A percentile compares a stretch with the other conserved stretches of the same genome.
phyloP scores from a whole-genome alignment of 1,140 invertebrate species.

The Carposina sasakii region DNA sequence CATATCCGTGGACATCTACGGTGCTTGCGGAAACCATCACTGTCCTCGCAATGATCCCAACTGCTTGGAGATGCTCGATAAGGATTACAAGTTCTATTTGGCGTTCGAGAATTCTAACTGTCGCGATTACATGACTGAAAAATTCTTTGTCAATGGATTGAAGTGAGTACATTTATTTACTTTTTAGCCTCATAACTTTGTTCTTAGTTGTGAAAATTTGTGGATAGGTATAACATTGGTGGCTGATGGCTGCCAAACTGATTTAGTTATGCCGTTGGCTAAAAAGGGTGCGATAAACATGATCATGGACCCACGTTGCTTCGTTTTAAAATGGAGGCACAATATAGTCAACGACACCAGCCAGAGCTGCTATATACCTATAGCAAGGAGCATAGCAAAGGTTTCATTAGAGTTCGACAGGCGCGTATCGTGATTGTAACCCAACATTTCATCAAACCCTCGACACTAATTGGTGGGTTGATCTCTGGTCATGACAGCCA shows the following conservation, averaged over 20 bases:
- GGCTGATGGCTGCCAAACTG: neutral
- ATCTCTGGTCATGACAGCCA: neutral
- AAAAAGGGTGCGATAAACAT: too few species aligned
- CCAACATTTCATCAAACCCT: conserved; percentile 6
- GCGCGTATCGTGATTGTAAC: too few species aligned
- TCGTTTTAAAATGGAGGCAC: too few species aligned
- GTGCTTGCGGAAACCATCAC: conserved; percentile 88
- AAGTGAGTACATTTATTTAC: conserved; percentile 81
- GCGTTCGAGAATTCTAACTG: conserved; percentile 98
- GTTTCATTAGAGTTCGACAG: too few species aligned
- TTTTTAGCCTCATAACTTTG: neutral
- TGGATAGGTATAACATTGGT: neutral
- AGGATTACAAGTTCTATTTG: conserved; percentile 97
- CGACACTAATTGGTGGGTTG: neutral
- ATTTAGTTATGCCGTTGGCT: too few species aligned
- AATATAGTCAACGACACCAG: too few species aligned
- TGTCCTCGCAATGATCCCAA: conserved; percentile 88
- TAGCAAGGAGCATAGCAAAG: too few species aligned
- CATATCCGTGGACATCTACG: conserved; percentile 95
- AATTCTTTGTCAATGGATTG: conserved; percentile 95
- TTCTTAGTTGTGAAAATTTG: neutral
- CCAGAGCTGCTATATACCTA: too few species aligned
- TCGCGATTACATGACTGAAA: conserved; percentile 96
- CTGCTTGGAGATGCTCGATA: conserved; percentile 93
- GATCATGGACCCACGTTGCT: too few species aligned